A percentile compares a stretch with the other conserved stretches of the same genome.
Evolutionary conservation across 2,797 vertebrate genomes (phyloP).

Genomic region (Cossypha caffra): DNA sequence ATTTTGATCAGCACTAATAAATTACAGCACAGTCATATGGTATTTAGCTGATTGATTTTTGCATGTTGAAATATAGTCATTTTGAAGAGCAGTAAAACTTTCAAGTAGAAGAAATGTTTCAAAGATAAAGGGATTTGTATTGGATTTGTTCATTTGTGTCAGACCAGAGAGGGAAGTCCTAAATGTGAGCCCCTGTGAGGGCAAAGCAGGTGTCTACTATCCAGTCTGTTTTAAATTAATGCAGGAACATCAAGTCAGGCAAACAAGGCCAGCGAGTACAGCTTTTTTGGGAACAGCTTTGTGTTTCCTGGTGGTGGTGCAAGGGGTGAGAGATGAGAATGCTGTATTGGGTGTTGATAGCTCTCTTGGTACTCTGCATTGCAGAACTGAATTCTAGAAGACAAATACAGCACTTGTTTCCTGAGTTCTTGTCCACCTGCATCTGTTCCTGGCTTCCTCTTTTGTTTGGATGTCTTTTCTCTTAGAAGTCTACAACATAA

Average conservation of each 20-base stretch:
- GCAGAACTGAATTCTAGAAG: not conserved
- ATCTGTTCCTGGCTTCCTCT: not conserved
- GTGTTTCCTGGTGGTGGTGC: not conserved
- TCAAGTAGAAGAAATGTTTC: not conserved
- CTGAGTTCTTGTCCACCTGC: not conserved
- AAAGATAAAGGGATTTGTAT: not conserved
- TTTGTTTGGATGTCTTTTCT: not conserved
- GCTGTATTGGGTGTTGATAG: not conserved
- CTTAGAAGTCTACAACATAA: not conserved
- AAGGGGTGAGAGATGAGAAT: not conserved
- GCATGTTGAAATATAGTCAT: slow-evolving; percentile 34
- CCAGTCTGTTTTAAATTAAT: not conserved
- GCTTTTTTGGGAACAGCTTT: not conserved
- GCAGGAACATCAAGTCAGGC: not conserved
- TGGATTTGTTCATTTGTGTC: not conserved
- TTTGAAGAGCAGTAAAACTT: slow-evolving; percentile 38
- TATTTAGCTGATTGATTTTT: slow-evolving; percentile 66
- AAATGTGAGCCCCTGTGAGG: not conserved
- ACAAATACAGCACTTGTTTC: not conserved
- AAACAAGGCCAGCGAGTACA: rapidly evolving
- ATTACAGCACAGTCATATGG: slow-evolving; percentile 34
- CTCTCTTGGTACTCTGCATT: not conserved
- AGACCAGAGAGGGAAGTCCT: not conserved
- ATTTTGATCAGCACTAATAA: slow-evolving; percentile 65
- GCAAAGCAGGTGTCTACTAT: not conserved